These are phyloP conservation scores for Alligator mississippiensis DNA, from an alignment of 2,113 vertebrate species.

Conservation along the genomic window DNA sequence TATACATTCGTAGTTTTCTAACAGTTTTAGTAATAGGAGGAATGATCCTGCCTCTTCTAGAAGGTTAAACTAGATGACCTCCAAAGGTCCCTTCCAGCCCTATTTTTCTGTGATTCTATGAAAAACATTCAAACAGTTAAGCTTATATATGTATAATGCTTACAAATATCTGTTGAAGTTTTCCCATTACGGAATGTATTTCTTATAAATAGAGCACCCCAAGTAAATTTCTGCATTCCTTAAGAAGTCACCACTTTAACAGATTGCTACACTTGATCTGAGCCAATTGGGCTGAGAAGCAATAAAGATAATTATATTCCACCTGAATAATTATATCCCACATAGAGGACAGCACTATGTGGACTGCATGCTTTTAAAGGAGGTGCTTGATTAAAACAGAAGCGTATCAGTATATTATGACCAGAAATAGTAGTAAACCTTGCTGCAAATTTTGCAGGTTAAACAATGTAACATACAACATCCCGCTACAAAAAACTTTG, in stretches of 20 bases:
- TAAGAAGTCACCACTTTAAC: background rate
- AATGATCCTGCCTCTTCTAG: no score
- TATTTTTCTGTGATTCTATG: background rate
- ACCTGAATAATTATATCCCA: background rate
- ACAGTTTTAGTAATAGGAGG: no score
- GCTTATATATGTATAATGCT: background rate
- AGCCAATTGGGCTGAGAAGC: background rate
- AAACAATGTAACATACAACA: constrained; percentile 3
- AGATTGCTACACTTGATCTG: background rate
- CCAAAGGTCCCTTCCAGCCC: no score
- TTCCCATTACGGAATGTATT: background rate
- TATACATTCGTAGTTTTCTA: no score
- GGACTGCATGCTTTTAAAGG: background rate
- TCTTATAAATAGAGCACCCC: background rate
- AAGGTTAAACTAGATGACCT: no score
- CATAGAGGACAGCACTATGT: background rate
- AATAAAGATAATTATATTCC: background rate
- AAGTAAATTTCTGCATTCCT: background rate
- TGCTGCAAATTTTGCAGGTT: background rate
- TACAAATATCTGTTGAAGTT: background rate
- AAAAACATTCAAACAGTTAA: background rate
- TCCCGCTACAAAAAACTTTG: background rate
- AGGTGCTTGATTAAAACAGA: background rate
- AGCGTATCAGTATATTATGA: background rate
- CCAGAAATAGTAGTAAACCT: rapidly evolving